phyloP scores from a whole-genome alignment of 2,888 invertebrate genomes.

The Spodoptera exigua region DNA sequence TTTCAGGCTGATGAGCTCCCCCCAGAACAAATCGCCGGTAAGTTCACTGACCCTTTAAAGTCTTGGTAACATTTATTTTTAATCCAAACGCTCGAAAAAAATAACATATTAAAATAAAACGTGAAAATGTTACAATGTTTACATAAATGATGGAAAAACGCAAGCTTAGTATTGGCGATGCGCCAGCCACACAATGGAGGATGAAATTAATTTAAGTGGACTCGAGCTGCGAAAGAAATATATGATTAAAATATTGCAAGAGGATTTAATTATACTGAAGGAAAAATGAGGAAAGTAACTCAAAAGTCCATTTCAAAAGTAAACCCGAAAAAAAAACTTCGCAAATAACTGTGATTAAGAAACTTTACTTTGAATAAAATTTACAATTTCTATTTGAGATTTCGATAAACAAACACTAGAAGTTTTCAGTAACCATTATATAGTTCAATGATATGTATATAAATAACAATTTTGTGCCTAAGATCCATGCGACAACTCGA shows the following conservation, averaged over 20 bases:
- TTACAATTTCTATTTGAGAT: too few species aligned
- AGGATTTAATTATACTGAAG: constrained; percentile 71
- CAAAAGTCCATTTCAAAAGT: background rate
- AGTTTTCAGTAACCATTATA: too few species aligned
- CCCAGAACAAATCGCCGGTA: constrained; percentile 97
- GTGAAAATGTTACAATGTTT: constrained; percentile 66
- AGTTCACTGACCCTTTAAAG: constrained; percentile 77
- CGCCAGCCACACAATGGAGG: constrained; percentile 76
- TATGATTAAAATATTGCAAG: constrained; percentile 70
- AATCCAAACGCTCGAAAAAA: constrained; percentile 43
- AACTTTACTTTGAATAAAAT: too few species aligned
- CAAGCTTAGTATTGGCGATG: constrained; percentile 72
- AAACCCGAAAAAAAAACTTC: background rate
- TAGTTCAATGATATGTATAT: too few species aligned
- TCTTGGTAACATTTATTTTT: constrained; percentile 58
- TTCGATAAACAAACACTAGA: too few species aligned
- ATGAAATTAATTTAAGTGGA: constrained; percentile 75
- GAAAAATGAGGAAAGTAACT: constrained; percentile 15
- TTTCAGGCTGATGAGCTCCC: constrained; percentile 96
- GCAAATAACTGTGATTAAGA: too few species aligned
- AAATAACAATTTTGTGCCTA: constrained; percentile 4
- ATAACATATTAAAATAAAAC: constrained; percentile 54
- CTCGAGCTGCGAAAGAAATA: constrained; percentile 70
- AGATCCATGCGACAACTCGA: constrained; percentile 11
- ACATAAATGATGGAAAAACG: constrained; percentile 70